A percentile compares a stretch with the other conserved stretches of the same genome.
Evolutionary conservation across 1,140 invertebrate species (phyloP).

Genomic region (Callitettix versicolor): DNA sequence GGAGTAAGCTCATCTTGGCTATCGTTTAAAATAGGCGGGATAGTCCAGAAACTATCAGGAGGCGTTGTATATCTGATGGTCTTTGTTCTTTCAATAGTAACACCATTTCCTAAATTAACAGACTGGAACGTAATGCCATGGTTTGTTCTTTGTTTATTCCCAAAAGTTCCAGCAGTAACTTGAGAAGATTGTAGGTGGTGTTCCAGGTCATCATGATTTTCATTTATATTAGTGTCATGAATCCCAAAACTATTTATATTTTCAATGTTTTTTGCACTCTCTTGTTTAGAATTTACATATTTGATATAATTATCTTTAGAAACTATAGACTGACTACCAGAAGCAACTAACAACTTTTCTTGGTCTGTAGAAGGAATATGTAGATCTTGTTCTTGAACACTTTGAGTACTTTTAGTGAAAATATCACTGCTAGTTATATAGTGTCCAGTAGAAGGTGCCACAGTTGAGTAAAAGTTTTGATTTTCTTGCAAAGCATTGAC

Average conservation of each 20-base stretch:
- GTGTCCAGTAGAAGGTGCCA: too few relatives aligned
- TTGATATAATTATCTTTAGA: slow-evolving; percentile 35
- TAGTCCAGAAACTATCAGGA: not conserved
- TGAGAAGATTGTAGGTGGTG: too few relatives aligned
- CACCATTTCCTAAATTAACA: slow-evolving; percentile 19
- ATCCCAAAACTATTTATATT: too few relatives aligned
- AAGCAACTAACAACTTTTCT: slow-evolving; percentile 24
- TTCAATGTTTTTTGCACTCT: not conserved
- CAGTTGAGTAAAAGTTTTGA: not conserved
- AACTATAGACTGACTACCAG: slow-evolving; percentile 27
- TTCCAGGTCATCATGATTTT: too few relatives aligned
- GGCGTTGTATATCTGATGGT: slow-evolving; percentile 20
- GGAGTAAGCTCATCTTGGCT: not conserved
- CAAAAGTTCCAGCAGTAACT: too few relatives aligned
- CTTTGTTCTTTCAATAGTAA: slow-evolving; percentile 18
- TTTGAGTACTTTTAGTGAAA: too few relatives aligned
- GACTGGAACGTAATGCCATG: slow-evolving; percentile 9
- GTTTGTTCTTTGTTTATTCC: not conserved
- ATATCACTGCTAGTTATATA: too few relatives aligned
- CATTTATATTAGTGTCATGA: too few relatives aligned
- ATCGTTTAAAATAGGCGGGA: not conserved
- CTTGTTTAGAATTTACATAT: slow-evolving; percentile 9
- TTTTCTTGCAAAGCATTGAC: slow-evolving; percentile 18
- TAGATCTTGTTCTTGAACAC: slow-evolving; percentile 2
- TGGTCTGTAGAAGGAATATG: slow-evolving; percentile 15